Evolutionary conservation across 2,797 vertebrate genomes (phyloP).

Genomic region (Chaetodon trifasciatus): DNA sequence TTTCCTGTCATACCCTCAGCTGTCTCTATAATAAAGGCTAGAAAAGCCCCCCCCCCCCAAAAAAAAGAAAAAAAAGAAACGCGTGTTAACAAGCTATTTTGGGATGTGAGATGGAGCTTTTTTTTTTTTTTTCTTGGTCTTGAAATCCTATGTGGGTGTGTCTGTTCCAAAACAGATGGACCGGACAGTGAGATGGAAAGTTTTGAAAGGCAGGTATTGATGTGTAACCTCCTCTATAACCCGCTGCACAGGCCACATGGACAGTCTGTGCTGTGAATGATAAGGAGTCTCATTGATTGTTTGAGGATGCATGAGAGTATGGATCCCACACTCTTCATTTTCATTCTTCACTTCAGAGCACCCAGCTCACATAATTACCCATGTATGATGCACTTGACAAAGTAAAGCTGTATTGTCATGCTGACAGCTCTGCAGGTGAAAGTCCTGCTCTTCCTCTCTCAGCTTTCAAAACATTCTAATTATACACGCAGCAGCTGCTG

Average conservation of each 20-base stretch:
- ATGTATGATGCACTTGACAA: not conserved
- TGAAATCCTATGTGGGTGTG: conserved; percentile 8
- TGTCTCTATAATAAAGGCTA: too few species aligned
- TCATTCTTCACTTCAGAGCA: not conserved
- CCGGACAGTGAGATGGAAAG: conserved; percentile 61
- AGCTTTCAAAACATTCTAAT: conserved; percentile 85
- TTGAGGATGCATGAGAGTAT: not conserved
- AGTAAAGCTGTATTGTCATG: conserved; percentile 48
- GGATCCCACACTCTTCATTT: not conserved
- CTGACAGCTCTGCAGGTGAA: conserved; percentile 77
- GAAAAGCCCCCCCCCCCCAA: too few species aligned
- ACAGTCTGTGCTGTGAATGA: not conserved
- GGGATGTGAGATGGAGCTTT: not conserved
- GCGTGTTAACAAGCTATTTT: not conserved
- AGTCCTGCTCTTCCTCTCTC: conserved; percentile 69
- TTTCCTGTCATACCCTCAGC: too few species aligned
- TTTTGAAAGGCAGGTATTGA: conserved; percentile 23
- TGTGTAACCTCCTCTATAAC: not conserved
- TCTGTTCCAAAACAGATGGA: conserved; percentile 37
- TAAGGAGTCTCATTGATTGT: not conserved
- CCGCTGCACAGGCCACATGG: not conserved
- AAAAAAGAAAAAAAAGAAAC: too few species aligned
- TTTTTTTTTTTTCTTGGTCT: not conserved
- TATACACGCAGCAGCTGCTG: conserved; percentile 83
- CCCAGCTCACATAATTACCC: not conserved